Conservation (phyloP, 2,888 invertebrate genomes). For the Sphaerophoria taeniata region DNA sequence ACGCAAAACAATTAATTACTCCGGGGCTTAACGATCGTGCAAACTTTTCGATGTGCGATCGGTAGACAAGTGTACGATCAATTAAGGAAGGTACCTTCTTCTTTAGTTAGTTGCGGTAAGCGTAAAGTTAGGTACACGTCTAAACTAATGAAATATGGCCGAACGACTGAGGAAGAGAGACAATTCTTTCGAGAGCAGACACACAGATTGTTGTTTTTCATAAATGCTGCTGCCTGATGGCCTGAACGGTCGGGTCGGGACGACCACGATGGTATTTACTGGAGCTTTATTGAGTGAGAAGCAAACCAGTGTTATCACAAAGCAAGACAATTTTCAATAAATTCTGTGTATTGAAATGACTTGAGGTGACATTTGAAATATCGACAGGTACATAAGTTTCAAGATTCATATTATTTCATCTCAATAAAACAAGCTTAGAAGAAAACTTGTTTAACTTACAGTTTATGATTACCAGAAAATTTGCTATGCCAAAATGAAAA, state of each 20-base stretch:
- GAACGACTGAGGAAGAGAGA: slow-evolving; percentile 58
- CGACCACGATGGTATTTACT: not conserved
- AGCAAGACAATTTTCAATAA: not conserved
- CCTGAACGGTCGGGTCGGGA: too few relatives aligned
- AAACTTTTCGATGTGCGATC: slow-evolving; percentile 7
- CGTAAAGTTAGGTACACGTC: slow-evolving; percentile 58
- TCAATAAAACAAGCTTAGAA: too few relatives aligned
- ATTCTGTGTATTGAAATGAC: not conserved
- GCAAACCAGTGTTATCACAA: not conserved
- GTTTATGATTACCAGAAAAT: not conserved
- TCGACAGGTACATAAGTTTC: too few relatives aligned
- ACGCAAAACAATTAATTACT: slow-evolving; percentile 48
- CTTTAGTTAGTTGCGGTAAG: slow-evolving; percentile 29
- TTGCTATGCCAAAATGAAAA: not conserved
- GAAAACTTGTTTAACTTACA: too few relatives aligned
- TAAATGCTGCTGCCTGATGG: slow-evolving; percentile 3
- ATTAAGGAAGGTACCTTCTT: slow-evolving; percentile 26
- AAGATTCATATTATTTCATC: too few relatives aligned
- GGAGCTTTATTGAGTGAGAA: slow-evolving; percentile 65
- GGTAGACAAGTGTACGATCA: slow-evolving; percentile 21
- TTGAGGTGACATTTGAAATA: too few relatives aligned
- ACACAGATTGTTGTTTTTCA: slow-evolving; percentile 48
- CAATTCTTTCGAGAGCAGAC: slow-evolving; percentile 47
- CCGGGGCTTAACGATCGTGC: slow-evolving; percentile 38
- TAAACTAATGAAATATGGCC: slow-evolving; percentile 66